A percentile compares a stretch with the other conserved stretches of the same genome.
phyloP scores from a whole-genome alignment of 2,888 invertebrate genomes.

The Sepioteuthis lessoniana region DNA sequence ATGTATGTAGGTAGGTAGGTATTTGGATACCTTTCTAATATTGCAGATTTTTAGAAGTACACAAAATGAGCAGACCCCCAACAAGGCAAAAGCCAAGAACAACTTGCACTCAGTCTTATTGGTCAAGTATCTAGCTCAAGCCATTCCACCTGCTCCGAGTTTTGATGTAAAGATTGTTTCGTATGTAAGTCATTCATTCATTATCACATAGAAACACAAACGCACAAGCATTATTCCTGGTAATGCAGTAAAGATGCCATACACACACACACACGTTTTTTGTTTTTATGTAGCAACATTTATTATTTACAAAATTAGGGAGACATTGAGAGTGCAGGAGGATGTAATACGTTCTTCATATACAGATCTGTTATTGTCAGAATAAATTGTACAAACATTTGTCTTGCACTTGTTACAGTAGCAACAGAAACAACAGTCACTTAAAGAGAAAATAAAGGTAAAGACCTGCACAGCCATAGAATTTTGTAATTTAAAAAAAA shows the following conservation, averaged over 20 bases:
- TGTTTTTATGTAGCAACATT: neutral
- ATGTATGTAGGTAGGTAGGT: neutral
- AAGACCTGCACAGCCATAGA: neutral
- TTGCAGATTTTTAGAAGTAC: neutral
- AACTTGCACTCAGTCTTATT: neutral
- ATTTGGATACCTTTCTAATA: neutral
- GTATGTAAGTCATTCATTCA: neutral
- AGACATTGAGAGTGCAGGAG: neutral
- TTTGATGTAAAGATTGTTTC: neutral
- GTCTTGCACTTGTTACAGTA: neutral
- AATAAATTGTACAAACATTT: slow-evolving; percentile 23
- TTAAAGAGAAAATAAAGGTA: neutral
- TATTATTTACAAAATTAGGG: slow-evolving; percentile 33
- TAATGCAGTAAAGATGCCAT: neutral
- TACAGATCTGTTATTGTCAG: slow-evolving; percentile 6
- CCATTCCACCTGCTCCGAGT: neutral
- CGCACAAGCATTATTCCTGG: neutral
- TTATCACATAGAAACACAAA: neutral
- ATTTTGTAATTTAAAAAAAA: neutral
- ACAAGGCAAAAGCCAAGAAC: neutral
- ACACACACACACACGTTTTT: neutral
- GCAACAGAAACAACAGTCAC: neutral
- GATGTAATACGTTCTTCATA: neutral
- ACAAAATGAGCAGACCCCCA: neutral
- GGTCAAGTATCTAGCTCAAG: neutral